Conservation (phyloP, 2,888 invertebrate species). For the Amphipoea lucens region DNA sequence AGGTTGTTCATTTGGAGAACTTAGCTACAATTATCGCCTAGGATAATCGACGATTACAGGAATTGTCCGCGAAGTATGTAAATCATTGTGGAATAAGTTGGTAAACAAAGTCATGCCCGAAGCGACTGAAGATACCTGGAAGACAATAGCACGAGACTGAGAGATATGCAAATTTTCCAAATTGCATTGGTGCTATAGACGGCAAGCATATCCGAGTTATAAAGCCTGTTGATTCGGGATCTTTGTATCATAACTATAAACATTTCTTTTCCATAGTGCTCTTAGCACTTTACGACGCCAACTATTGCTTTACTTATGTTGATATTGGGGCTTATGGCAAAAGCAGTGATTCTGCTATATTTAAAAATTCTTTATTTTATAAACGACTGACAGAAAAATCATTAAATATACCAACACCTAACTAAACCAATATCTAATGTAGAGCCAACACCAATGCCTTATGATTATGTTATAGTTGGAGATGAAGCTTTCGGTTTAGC, state of each 20-base stretch:
- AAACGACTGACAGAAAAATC: constrained; percentile 55
- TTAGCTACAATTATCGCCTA: constrained; percentile 62
- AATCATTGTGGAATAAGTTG: constrained; percentile 67
- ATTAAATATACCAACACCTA: constrained; percentile 56
- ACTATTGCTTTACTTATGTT: constrained; percentile 64
- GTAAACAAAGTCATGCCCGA: constrained; percentile 50
- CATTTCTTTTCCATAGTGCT: constrained; percentile 67
- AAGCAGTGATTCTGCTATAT: constrained; percentile 62
- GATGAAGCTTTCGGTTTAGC: constrained; percentile 69
- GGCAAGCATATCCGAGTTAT: constrained; percentile 45
- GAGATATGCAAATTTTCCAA: constrained; percentile 39
- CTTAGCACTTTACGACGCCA: constrained; percentile 67
- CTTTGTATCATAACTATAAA: constrained; percentile 64
- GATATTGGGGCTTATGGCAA: constrained; percentile 66
- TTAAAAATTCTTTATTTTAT: constrained; percentile 61
- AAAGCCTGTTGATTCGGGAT: constrained; percentile 66
- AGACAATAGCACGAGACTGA: constrained; percentile 18
- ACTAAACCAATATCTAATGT: constrained; percentile 58
- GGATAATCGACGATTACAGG: constrained; percentile 66
- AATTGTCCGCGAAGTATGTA: constrained; percentile 65
- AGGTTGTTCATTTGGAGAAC: constrained; percentile 62
- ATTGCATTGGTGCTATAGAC: constrained; percentile 37
- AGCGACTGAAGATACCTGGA: constrained; percentile 55
- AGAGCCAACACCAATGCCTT: constrained; percentile 49
- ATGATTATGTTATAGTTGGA: constrained; percentile 63